Percentiles rank a stretch among this genome's conserved stretches.
Conservation (phyloP, 2,888 invertebrate genomes). For the Callosobruchus maculatus region DNA sequence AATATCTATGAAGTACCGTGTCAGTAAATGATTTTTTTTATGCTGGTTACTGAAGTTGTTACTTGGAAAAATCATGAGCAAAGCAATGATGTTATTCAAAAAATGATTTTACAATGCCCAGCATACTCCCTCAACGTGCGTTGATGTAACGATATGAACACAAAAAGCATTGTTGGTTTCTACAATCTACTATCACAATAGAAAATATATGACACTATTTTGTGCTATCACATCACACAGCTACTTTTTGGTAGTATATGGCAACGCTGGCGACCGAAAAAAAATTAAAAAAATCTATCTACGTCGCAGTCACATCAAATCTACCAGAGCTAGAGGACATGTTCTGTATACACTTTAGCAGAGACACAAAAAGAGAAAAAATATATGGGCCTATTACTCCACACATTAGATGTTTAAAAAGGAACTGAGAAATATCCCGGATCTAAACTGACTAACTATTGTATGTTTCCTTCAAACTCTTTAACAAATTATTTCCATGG, state of each 20-base stretch:
- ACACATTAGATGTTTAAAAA: no score
- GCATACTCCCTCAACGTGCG: neutral
- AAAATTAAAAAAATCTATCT: slow-evolving; percentile 20
- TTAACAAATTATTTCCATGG: no score
- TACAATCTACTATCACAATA: neutral
- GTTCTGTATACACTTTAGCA: neutral
- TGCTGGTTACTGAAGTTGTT: no score
- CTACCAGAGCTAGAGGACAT: slow-evolving; percentile 4
- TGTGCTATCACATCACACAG: neutral
- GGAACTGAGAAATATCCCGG: no score
- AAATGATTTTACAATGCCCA: no score
- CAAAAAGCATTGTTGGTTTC: neutral
- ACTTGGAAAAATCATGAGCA: no score
- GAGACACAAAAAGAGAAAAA: neutral
- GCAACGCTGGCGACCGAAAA: slow-evolving; percentile 1
- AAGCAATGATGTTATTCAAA: no score
- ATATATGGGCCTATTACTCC: neutral
- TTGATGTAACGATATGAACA: neutral
- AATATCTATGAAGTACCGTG: no score
- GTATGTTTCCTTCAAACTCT: no score
- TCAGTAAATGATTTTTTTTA: no score
- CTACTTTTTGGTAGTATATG: slow-evolving; percentile 16
- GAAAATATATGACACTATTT: neutral
- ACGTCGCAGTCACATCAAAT: slow-evolving; percentile 19
- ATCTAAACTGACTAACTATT: no score